Evolutionary conservation across 2,888 invertebrate species (phyloP), one percentile per base, ranked within the genome.

Genomic region (Noctua pronuba): DNA sequence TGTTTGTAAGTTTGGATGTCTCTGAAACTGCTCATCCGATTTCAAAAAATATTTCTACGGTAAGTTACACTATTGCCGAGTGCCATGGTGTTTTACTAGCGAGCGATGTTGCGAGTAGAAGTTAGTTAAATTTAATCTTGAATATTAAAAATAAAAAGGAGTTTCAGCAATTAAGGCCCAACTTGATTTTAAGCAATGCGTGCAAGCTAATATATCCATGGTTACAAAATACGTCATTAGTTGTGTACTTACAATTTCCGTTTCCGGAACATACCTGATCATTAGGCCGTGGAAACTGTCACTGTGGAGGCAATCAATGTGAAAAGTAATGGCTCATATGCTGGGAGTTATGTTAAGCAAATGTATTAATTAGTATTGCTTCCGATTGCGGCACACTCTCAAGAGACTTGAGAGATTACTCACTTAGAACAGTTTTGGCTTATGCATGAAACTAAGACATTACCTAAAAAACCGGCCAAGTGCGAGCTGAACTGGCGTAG

Each of bases 171-270:
- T 65, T 38, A 31, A 60, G 49, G 35, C 18, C 52, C 62, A 60
- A 72, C 13, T 70, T 46, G n/a, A 62, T 67, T 73, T 67, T 60
- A 77, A 49, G 86, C 38, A 85, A 65, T 64, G n/a, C 18, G 38
- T 69, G 38, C 52, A 8, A 49, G 35, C 58, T 21, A 69, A 58
- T 71, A 55, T 73, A n/a, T 58, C 38, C 58, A 38, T 24, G 60
- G 73, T 82, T 80, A 81, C 78, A 62, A 77, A 85, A 85, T 82
- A 46, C 69, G 60, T 76, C 70, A 85, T 68, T 84, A 78, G 75
- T 38, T 83, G 65, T 58, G 41, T 82, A 74, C 67, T 75, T 77
- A 80, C n/a, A 21, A 72, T 73, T 80, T 85, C 84, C 85, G 82
- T 78, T 87, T 84, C 84, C 88, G 82, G 55, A 75, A 44, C 71